Evolutionary conservation across 2,113 vertebrate species (phyloP).

Genomic region (human (Homo sapiens)): GRCh38 chr14:69928501-69929000

Average conservation of each 20-base stretch:
- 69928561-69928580: neutral
- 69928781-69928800: neutral
- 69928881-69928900: neutral
- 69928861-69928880: neutral
- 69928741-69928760: neutral
- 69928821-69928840: neutral
- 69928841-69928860: slow-evolving; percentile 4
- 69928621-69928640: neutral
- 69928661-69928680: neutral
- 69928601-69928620: neutral
- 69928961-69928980: neutral
- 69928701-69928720: slow-evolving; percentile 30
- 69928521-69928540: neutral
- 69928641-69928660: neutral
- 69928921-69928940: neutral
- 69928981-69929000: neutral
- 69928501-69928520: slow-evolving; percentile 11
- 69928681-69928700: neutral
- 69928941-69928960: neutral
- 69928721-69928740: neutral
- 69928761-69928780: neutral
- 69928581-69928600: neutral
- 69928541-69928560: neutral
- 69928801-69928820: neutral
- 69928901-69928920: neutral